phyloP scores from a whole-genome alignment of 2,797 vertebrate genomes.

The Stomatorhinus walkeri region DNA sequence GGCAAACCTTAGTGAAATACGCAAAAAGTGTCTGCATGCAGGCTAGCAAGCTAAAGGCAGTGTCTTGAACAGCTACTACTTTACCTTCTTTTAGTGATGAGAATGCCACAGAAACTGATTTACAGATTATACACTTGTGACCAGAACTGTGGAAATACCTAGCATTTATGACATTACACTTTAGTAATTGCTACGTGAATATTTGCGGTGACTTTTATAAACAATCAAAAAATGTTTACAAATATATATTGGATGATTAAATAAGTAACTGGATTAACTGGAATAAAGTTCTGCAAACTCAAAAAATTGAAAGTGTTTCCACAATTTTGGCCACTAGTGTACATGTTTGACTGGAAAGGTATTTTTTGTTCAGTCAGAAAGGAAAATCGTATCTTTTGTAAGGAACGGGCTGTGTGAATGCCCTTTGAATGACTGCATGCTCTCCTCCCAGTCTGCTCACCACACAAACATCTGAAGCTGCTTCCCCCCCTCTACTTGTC shows the following conservation, averaged over 20 bases:
- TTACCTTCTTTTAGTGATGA: neutral
- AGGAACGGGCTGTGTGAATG: neutral
- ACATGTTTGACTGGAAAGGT: neutral
- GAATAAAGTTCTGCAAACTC: neutral
- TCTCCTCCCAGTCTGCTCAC: neutral
- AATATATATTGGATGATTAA: neutral
- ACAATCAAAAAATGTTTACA: neutral
- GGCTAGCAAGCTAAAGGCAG: neutral
- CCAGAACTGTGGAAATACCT: neutral
- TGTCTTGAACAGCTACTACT: neutral
- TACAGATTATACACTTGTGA: neutral
- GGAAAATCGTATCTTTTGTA: neutral
- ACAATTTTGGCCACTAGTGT: neutral
- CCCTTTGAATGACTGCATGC: neutral
- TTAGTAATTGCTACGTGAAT: neutral
- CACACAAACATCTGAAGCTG: neutral
- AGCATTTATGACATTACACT: neutral
- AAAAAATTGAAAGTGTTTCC: neutral
- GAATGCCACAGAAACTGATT: neutral
- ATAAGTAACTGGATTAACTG: neutral
- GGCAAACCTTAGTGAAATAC: neutral
- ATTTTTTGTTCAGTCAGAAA: neutral
- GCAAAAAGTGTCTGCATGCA: neutral
- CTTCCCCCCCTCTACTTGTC: neutral
- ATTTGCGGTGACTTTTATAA: neutral